Evolutionary conservation across 2,113 vertebrate species (phyloP).

Genomic region (Coturnix japonica): DNA sequence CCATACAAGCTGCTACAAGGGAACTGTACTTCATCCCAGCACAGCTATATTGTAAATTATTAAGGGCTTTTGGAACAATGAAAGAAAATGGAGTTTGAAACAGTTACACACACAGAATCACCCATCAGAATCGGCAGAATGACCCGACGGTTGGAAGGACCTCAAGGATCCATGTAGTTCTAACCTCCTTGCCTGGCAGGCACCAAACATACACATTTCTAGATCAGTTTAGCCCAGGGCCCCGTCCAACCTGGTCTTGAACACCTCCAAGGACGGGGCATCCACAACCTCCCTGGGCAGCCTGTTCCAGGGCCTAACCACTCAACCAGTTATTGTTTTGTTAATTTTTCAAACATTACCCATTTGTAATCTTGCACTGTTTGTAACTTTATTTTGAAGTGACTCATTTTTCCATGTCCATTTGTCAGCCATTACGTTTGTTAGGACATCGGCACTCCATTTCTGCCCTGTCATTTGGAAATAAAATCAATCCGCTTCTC

Average conservation of each 20-base stretch:
- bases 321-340: background rate
- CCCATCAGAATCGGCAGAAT: too few relatives aligned
- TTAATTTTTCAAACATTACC: background rate
- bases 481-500: slow-evolving; percentile 55
- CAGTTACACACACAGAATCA: too few relatives aligned
- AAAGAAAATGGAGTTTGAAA: background rate
- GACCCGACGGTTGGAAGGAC: too few relatives aligned
- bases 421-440: slow-evolving; percentile 76
- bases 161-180: too few relatives aligned
- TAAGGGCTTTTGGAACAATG: background rate
- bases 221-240: too few relatives aligned
- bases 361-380: background rate
- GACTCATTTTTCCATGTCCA: background rate
- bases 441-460: slow-evolving; percentile 84
- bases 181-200: too few relatives aligned
- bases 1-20: background rate
- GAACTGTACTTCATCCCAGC: background rate
- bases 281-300: too few relatives aligned
- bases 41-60: background rate
- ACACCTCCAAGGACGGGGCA: too few relatives aligned
- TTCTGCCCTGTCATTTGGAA: slow-evolving; percentile 84
- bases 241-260: too few relatives aligned
- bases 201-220: too few relatives aligned
- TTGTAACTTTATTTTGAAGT: background rate
- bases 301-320: too few relatives aligned